phyloP scores from a whole-genome alignment of 2,797 vertebrate genomes.

The Apogon hyalosoma region DNA sequence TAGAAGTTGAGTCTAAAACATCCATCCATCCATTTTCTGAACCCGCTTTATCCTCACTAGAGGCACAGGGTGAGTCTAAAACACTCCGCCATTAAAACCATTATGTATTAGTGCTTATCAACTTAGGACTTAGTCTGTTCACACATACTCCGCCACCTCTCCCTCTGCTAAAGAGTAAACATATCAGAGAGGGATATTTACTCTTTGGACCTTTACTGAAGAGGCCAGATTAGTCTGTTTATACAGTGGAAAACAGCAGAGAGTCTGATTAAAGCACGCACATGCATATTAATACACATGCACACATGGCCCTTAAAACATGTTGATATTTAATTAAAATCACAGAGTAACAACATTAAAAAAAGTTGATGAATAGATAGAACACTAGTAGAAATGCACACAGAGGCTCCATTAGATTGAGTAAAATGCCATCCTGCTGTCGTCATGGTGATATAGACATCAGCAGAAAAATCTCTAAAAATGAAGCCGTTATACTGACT shows the following conservation, averaged over 20 bases:
- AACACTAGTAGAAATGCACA: neutral
- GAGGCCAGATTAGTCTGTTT: conserved; percentile 65
- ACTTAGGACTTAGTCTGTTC: neutral
- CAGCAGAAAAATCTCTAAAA: conserved; percentile 46
- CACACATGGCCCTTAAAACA: neutral
- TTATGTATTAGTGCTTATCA: conserved; percentile 26
- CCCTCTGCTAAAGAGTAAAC: conserved; percentile 53
- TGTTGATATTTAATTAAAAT: conserved; percentile 3
- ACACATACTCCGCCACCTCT: conserved; percentile 17
- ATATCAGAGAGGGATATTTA: conserved; percentile 58
- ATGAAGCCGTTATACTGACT: conserved; percentile 51
- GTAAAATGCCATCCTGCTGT: conserved; percentile 51
- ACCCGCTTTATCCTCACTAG: too few species aligned
- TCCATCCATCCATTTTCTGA: too few species aligned
- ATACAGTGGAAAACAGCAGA: conserved; percentile 49
- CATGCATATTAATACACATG: neutral
- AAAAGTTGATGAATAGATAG: conserved; percentile 27
- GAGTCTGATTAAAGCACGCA: conserved; percentile 43
- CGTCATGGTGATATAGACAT: conserved; percentile 72
- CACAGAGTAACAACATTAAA: conserved; percentile 6
- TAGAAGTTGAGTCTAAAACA: too few species aligned
- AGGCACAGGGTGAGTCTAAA: too few species aligned
- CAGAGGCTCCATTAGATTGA: conserved; percentile 15
- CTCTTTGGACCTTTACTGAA: conserved; percentile 44
- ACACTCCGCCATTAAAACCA: neutral